Percentiles rank a stretch among this genome's conserved stretches.
phyloP scores from a whole-genome alignment of 2,888 invertebrate species.

The Cataglyphis rosenhaueri region DNA sequence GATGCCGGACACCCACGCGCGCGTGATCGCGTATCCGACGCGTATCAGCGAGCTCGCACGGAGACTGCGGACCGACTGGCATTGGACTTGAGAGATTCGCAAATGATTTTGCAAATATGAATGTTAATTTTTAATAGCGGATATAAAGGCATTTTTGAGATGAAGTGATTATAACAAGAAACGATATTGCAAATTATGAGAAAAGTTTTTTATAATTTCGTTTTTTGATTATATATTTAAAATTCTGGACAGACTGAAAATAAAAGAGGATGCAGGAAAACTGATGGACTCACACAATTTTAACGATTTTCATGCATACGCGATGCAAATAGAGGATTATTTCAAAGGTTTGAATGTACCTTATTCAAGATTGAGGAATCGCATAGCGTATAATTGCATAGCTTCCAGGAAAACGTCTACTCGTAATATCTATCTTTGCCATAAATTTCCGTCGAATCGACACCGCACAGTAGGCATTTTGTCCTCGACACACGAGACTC shows the following conservation, averaged over 20 bases:
- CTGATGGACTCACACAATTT: not conserved
- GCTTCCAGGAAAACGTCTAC: conserved; percentile 25
- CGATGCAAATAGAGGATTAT: not conserved
- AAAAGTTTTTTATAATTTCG: not conserved
- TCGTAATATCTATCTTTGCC: conserved; percentile 48
- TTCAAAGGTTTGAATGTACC: conserved; percentile 2
- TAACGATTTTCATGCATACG: not conserved
- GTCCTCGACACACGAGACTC: conserved; percentile 19
- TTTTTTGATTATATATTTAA: not conserved
- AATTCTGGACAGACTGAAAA: not conserved
- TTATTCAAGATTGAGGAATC: conserved; percentile 26
- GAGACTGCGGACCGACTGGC: conserved; percentile 33
- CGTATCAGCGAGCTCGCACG: conserved; percentile 55
- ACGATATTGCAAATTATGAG: not conserved
- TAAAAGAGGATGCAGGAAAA: not conserved
- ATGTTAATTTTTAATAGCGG: not conserved
- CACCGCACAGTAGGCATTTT: conserved; percentile 49
- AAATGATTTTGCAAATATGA: not conserved
- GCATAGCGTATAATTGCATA: not conserved
- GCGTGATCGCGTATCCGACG: conserved; percentile 59
- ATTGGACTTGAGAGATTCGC: not conserved
- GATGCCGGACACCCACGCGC: conserved; percentile 81
- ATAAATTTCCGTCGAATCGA: conserved; percentile 42
- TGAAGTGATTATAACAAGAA: not conserved
- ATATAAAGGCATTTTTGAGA: not conserved